A percentile compares a stretch with the other conserved stretches of the same genome.
Conservation (phyloP, 2,113 vertebrate genomes). For the Erpornis zantholeuca region DNA sequence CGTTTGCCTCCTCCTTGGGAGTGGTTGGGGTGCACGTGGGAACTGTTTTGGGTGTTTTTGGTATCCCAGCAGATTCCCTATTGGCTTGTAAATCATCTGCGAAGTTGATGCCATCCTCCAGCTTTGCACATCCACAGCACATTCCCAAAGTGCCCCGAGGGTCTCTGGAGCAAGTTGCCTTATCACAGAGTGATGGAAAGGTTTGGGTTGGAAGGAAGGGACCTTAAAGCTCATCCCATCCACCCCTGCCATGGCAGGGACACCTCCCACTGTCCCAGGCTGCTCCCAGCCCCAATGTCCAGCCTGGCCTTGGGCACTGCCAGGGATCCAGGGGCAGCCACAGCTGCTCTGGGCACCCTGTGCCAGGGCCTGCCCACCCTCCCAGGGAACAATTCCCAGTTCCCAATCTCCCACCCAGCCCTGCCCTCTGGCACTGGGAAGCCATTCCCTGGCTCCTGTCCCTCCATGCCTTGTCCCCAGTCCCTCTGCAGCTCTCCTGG, state of each 20-base stretch:
- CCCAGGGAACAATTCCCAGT: background rate
- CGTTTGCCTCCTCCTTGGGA: background rate
- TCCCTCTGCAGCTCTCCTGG: background rate
- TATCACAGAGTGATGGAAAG: background rate
- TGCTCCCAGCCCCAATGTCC: background rate
- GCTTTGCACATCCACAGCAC: background rate
- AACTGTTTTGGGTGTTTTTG: background rate
- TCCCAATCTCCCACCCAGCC: background rate
- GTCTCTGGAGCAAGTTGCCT: background rate
- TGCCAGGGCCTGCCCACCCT: background rate
- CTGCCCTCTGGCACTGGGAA: background rate
- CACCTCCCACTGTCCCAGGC: background rate
- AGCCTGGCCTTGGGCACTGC: background rate
- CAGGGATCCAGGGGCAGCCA: background rate
- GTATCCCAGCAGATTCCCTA: background rate
- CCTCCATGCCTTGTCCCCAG: background rate
- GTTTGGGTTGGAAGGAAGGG: background rate
- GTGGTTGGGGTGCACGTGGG: rapidly evolving
- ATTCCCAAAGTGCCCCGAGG: background rate
- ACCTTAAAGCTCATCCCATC: too few species aligned
- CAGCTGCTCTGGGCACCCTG: background rate
- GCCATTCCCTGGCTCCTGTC: background rate
- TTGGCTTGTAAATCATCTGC: background rate
- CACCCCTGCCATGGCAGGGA: background rate
- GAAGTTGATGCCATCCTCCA: background rate